A percentile compares a stretch with the other conserved stretches of the same genome.
Conservation (phyloP, 2,797 vertebrate genomes). For the Pteropus rufus region DNA sequence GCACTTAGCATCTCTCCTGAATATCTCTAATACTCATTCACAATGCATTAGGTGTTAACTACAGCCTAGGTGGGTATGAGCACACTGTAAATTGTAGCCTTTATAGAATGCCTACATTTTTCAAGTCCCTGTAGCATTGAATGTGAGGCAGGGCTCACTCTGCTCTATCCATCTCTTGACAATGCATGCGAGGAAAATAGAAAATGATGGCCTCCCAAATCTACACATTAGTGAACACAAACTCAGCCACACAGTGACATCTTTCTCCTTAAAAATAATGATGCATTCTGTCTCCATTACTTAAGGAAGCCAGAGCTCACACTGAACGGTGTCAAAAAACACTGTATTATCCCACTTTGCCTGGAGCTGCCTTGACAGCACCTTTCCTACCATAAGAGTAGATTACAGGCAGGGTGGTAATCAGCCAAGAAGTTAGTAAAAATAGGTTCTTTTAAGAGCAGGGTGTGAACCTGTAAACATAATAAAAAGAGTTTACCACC, state of each 20-base stretch:
- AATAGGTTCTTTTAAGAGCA: slow-evolving; percentile 61
- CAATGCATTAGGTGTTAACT: slow-evolving; percentile 32
- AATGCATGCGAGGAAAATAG: slow-evolving; percentile 42
- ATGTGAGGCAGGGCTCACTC: neutral
- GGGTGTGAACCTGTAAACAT: slow-evolving; percentile 54
- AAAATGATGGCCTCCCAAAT: slow-evolving; percentile 66
- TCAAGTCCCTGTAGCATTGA: neutral
- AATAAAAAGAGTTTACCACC: slow-evolving; percentile 54
- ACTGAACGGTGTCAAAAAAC: slow-evolving; percentile 68
- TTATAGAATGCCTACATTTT: slow-evolving; percentile 1
- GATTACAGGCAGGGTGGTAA: slow-evolving; percentile 66
- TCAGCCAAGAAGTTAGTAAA: slow-evolving; percentile 67
- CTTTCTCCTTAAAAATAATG: slow-evolving; percentile 75
- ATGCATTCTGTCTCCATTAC: slow-evolving; percentile 61
- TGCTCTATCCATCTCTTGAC: slow-evolving; percentile 22
- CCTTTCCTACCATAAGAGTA: slow-evolving; percentile 67
- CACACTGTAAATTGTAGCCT: neutral
- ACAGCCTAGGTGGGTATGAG: neutral
- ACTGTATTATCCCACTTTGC: slow-evolving; percentile 64
- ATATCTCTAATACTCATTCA: slow-evolving; percentile 31
- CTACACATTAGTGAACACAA: slow-evolving; percentile 70
- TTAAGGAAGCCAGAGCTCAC: slow-evolving; percentile 63
- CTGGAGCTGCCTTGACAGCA: slow-evolving; percentile 66
- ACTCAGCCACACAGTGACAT: slow-evolving; percentile 64
- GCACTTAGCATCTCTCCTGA: neutral